Evolutionary conservation across 64 coral and sea anemone genomes (phyloP), one percentile per base, ranked within the genome.

Genomic region (Porites lutea): DNA sequence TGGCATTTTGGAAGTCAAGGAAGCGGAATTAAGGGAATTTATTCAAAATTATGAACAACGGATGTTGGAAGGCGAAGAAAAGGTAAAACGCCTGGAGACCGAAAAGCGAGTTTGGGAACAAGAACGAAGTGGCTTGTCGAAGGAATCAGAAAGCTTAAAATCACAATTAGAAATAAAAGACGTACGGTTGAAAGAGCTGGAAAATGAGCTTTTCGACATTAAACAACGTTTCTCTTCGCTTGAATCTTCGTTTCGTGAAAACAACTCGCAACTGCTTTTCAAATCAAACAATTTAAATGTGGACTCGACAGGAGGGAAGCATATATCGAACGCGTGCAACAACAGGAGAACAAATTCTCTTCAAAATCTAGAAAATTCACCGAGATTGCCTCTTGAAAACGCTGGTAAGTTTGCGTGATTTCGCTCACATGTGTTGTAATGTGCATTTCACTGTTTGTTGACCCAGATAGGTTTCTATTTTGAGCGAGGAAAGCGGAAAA

Each of bases 21-120:
- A 98, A 72, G 91, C 93, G 6, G 96, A 98, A 65, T 80, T 98
- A 8, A 79, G 93, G 47, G 96, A 98, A 92, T 98, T 98, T 78
- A 98, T 98, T 89, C 75, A 92, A 82, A 98, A 98, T 95, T 98
- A 95, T 79, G 92, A 98, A 86, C 93, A 95, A 86, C 89, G 83
- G 82, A 98, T 98, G 96, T 77, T 73, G 4, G 89, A 95, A 51
- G 95, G 96, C 44, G 96, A 92, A 48, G 83, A 89, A 18, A 75
- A 83, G 70, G 62, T 95, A 7, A 86, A 65, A 13, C 71, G 84
- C 59, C 55, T 98, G 21, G 86, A 87, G 20, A 75, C 74, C 20
- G 89, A 98, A 66, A 82, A 95, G 75, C 53, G 78, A 20, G 59
- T 71, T 52, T 98, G 93, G 96, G 70, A 64, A 13, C 72, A 55